Conservation (phyloP, 2,113 vertebrate species). For the Ctenomys sociabilis region DNA sequence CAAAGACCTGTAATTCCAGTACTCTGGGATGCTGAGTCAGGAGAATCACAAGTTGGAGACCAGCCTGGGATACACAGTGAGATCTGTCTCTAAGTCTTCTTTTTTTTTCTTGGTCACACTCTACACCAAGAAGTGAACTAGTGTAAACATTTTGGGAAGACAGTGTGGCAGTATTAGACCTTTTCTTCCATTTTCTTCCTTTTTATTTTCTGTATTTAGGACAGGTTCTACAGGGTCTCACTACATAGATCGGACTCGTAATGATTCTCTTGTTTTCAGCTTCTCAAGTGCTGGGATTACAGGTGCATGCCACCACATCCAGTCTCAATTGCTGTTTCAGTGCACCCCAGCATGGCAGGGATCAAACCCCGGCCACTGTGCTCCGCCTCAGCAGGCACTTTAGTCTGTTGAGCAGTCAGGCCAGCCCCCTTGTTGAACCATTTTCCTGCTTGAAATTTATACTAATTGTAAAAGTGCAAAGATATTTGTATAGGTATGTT, state of each 20-base stretch:
- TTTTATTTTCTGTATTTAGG: no score
- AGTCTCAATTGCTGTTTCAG: no score
- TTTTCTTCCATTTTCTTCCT: neutral
- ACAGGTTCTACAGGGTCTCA: no score
- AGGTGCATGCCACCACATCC: no score
- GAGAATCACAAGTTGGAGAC: neutral
- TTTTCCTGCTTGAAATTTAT: conserved; percentile 39
- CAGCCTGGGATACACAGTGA: neutral
- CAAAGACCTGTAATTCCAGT: neutral
- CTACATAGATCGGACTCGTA: no score
- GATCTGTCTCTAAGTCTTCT: neutral
- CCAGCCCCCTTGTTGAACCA: neutral
- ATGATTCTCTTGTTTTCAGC: no score
- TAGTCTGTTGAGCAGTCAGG: no score
- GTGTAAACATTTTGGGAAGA: conserved; percentile 44
- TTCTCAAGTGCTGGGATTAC: no score
- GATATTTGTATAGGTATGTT: conserved; percentile 5
- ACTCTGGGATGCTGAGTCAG: neutral
- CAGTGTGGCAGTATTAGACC: neutral
- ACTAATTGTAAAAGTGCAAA: conserved; percentile 16
- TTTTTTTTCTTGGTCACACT: conserved; percentile 34
- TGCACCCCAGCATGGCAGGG: no score
- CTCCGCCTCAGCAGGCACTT: no score
- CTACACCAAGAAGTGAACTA: neutral
- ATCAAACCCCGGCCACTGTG: no score